Percentiles rank a stretch among this genome's conserved stretches.
phyloP scores from a whole-genome alignment of 2,113 vertebrate genomes.

The Gopherus evgoodei region DNA sequence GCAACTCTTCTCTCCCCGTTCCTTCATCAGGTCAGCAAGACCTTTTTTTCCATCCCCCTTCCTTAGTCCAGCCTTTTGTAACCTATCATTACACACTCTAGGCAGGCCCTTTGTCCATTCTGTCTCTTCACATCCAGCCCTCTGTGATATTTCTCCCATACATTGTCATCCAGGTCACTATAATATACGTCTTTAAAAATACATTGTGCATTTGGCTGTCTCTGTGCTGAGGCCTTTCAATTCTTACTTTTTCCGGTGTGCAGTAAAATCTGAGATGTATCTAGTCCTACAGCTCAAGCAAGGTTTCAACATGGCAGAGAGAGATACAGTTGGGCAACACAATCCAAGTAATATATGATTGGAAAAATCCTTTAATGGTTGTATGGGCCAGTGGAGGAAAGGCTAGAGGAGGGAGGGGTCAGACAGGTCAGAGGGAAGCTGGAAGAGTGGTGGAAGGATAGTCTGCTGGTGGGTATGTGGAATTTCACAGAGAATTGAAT shows the following conservation, averaged over 20 bases:
- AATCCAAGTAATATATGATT: too few relatives aligned
- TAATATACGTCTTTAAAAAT: background rate
- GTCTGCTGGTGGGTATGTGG: background rate
- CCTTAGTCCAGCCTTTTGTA: too few relatives aligned
- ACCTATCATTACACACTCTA: too few relatives aligned
- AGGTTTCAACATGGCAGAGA: too few relatives aligned
- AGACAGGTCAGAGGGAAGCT: background rate
- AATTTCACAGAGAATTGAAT: background rate
- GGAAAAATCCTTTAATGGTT: background rate
- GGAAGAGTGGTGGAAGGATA: background rate
- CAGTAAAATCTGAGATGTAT: accelerated
- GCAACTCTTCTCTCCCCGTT: background rate
- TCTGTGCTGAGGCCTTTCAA: background rate
- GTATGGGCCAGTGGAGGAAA: background rate
- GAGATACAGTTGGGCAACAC: accelerated
- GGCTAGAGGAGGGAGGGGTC: background rate
- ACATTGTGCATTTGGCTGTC: accelerated
- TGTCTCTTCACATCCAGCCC: background rate
- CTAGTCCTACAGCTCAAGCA: background rate
- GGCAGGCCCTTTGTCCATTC: too few relatives aligned
- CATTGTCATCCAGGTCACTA: background rate
- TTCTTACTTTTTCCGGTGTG: accelerated
- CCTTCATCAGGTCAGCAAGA: background rate
- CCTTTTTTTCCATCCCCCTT: background rate
- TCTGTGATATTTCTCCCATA: background rate